These are phyloP conservation scores for Parnassius mnemosyne DNA, from an alignment of 2,888 invertebrate species.

Conservation along the genomic window DNA sequence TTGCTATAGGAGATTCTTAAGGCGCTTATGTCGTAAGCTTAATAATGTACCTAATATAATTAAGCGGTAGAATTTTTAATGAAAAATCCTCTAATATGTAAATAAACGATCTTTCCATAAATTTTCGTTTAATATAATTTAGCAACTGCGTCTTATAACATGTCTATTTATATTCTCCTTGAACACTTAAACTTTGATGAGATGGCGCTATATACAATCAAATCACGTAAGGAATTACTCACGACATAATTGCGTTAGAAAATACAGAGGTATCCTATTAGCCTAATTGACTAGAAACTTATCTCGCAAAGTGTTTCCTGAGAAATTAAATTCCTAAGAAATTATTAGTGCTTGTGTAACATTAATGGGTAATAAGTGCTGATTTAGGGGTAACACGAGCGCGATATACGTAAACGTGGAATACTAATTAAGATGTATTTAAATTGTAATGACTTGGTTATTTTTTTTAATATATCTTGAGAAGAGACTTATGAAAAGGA, in stretches of 20 bases:
- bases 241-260: constrained; percentile 20
- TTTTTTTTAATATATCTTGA: no score
- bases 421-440: constrained; percentile 5
- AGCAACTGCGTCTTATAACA: no score
- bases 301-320: constrained; percentile 22
- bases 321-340: constrained; percentile 19
- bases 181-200: neutral
- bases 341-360: constrained; percentile 19
- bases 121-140: no score
- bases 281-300: constrained; percentile 17
- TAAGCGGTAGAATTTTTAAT: no score
- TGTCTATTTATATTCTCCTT: no score
- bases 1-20: no score
- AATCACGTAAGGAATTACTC: constrained; percentile 23
- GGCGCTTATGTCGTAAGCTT: no score
- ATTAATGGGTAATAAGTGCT: constrained; percentile 20
- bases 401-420: neutral
- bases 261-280: constrained; percentile 20
- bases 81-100: no score
- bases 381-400: constrained; percentile 17
- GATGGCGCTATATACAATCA: constrained; percentile 9
- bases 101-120: no score
- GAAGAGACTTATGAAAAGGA: no score
- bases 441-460: neutral
- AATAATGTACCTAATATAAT: no score